These are phyloP conservation scores for Melanotaenia nigrans DNA, from an alignment of 2,797 vertebrate genomes.

Conservation along the genomic window DNA sequence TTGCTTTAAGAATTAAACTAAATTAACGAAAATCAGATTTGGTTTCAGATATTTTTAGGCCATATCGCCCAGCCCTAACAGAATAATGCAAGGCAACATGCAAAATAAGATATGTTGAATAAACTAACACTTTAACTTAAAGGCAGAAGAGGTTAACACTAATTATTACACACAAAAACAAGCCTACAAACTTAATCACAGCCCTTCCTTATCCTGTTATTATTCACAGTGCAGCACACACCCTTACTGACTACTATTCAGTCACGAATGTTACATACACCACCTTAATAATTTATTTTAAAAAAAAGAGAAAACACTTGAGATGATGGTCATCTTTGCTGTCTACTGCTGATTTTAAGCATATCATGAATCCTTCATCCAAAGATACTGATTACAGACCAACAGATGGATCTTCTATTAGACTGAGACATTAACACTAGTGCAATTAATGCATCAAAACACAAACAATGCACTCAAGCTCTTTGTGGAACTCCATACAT, in stretches of 20 bases:
- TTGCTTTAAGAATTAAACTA: too few relatives aligned
- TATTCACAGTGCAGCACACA: constrained; percentile 40
- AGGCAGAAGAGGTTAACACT: neutral
- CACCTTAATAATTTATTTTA: neutral
- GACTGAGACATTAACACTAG: neutral
- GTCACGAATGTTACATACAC: constrained; percentile 3
- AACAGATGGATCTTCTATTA: neutral
- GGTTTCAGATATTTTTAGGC: too few relatives aligned
- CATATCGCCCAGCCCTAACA: too few relatives aligned
- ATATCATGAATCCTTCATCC: neutral
- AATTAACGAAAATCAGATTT: too few relatives aligned
- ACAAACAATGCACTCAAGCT: constrained; percentile 7
- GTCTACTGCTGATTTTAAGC: neutral
- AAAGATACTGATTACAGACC: neutral
- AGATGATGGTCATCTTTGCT: neutral
- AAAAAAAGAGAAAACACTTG: neutral
- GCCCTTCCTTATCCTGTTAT: constrained; percentile 45
- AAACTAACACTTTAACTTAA: neutral
- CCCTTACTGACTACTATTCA: constrained; percentile 30
- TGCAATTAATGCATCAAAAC: neutral
- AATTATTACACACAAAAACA: neutral
- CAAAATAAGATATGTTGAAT: neutral
- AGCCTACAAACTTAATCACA: constrained; percentile 25
- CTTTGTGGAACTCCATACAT: constrained; percentile 43
- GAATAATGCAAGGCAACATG: neutral